Conservation (phyloP, 2,888 invertebrate species). For the Sesia bembeciformis region DNA sequence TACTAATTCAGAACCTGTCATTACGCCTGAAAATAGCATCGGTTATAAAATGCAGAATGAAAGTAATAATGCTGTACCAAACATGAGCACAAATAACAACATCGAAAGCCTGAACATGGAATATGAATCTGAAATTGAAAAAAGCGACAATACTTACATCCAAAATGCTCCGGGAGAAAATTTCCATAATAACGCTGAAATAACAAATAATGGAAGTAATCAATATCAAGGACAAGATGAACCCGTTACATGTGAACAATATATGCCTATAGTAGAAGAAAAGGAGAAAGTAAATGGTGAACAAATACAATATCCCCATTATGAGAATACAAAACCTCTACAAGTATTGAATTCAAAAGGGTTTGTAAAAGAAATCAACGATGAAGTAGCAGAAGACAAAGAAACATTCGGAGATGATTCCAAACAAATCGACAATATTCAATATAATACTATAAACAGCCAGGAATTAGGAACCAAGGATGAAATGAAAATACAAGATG, state of each 20-base stretch:
- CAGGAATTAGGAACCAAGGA: constrained; percentile 19
- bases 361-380: constrained; percentile 10
- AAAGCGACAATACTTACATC: neutral
- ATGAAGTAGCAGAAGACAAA: constrained; percentile 8
- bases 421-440: constrained; percentile 8
- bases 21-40: neutral
- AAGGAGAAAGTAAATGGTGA: constrained; percentile 8
- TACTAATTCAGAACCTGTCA: neutral
- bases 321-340: constrained; percentile 11
- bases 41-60: neutral
- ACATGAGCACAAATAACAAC: neutral
- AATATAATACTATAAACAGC: constrained; percentile 14
- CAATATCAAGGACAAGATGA: neutral
- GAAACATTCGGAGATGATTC: constrained; percentile 8
- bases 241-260: neutral
- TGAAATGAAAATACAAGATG: constrained; percentile 15
- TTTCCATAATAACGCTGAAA: neutral
- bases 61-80: neutral
- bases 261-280: constrained; percentile 1
- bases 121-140: neutral
- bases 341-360: constrained; percentile 13
- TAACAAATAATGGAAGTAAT: neutral
- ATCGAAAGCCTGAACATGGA: neutral
- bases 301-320: constrained; percentile 12
- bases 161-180: neutral